Evolutionary conservation across 2,888 invertebrate species (phyloP).

Genomic region (Trachelus stipa): DNA sequence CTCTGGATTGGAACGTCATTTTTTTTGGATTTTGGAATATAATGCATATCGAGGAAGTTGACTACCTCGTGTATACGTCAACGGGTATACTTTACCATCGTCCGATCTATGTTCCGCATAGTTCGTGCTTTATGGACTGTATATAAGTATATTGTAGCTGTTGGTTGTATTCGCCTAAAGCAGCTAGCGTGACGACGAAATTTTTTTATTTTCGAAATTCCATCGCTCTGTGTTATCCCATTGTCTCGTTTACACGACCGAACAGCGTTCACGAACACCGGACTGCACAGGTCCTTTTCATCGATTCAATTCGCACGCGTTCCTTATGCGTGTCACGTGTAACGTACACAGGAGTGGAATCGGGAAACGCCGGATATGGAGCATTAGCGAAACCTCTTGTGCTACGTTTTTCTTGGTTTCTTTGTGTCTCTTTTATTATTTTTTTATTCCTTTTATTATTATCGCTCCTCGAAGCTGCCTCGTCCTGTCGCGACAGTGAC

Average conservation of each 20-base stretch:
- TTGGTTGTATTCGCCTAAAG: background rate
- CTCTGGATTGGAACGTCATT: background rate
- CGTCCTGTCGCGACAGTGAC: background rate
- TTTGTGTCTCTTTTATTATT: background rate
- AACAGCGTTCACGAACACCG: background rate
- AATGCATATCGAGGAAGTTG: background rate
- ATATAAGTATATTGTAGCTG: too few species aligned
- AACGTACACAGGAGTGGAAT: background rate
- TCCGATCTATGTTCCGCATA: background rate
- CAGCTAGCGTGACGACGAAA: background rate
- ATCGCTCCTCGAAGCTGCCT: background rate
- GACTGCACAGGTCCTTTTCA: background rate
- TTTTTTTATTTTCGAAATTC: background rate
- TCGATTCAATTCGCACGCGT: background rate
- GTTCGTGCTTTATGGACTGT: background rate
- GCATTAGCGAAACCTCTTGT: background rate
- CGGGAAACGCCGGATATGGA: background rate
- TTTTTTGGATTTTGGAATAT: background rate
- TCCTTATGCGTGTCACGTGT: background rate
- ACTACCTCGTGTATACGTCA: background rate
- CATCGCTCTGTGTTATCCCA: background rate
- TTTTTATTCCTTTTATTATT: background rate
- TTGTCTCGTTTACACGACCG: background rate
- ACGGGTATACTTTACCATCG: background rate
- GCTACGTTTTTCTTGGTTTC: background rate